A percentile compares a stretch with the other conserved stretches of the same genome.
Evolutionary conservation across 2,797 vertebrate genomes (phyloP).

Genomic region (Heterohyrax brucei): DNA sequence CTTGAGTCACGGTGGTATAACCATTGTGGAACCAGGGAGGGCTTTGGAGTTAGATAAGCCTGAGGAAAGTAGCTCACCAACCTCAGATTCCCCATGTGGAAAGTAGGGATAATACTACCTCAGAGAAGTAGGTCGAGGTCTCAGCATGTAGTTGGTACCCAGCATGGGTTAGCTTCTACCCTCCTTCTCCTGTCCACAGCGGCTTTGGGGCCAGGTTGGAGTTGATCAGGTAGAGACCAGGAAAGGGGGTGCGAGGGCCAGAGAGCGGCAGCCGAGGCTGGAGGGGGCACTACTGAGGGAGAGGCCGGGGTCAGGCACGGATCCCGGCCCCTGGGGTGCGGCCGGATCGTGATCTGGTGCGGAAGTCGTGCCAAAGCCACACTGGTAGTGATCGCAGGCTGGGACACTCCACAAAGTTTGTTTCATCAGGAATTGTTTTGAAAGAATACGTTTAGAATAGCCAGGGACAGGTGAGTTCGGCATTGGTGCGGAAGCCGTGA

Average conservation of each 20-base stretch:
- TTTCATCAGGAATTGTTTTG: background rate
- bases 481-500: background rate
- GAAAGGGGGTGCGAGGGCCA: background rate
- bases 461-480: background rate
- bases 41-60: background rate
- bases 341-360: background rate
- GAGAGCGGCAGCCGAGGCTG: background rate
- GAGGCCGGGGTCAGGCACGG: accelerated
- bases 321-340: background rate
- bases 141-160: background rate
- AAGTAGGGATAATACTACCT: background rate
- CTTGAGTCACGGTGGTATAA: background rate
- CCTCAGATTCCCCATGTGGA: background rate
- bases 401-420: background rate
- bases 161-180: too few relatives aligned
- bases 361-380: background rate
- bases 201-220: background rate
- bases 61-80: background rate
- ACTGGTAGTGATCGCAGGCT: background rate
- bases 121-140: background rate
- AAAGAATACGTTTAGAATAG: background rate
- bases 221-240: background rate
- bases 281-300: accelerated
- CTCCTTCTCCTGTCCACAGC: background rate
- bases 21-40: background rate